Conservation (phyloP, 1,140 invertebrate species). For the Leptinotarsa lineolata region DNA sequence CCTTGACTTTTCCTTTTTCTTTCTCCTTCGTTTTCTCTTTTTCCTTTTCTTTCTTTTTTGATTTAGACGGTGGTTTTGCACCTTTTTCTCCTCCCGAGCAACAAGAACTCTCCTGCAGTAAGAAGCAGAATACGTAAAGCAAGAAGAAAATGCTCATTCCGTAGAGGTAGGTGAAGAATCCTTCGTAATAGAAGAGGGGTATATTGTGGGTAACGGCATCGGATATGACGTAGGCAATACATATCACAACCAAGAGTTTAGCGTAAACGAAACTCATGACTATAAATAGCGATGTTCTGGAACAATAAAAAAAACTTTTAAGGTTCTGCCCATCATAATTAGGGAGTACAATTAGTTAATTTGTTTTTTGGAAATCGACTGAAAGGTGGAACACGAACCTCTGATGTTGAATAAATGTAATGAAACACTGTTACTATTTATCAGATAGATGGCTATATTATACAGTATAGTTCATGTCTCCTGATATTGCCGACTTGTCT, state of each 20-base stretch:
- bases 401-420: too few relatives aligned
- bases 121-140: conserved; percentile 94
- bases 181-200: conserved; percentile 91
- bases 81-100: conserved; percentile 69
- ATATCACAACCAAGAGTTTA: conserved; percentile 87
- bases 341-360: too few relatives aligned
- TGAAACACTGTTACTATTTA: too few relatives aligned
- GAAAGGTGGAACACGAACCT: too few relatives aligned
- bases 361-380: too few relatives aligned
- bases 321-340: too few relatives aligned
- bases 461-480: too few relatives aligned
- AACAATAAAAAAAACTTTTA: conserved; percentile 44
- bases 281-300: conserved; percentile 91
- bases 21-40: conserved; percentile 68
- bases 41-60: conserved; percentile 70
- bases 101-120: conserved; percentile 88
- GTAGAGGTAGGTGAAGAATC: conserved; percentile 97
- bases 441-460: too few relatives aligned
- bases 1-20: conserved; percentile 67
- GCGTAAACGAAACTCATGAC: conserved; percentile 93
- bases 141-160: conserved; percentile 93
- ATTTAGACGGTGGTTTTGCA: conserved; percentile 56
- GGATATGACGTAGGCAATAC: conserved; percentile 89
- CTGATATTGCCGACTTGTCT: too few relatives aligned
- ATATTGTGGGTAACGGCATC: conserved; percentile 91